These are phyloP conservation scores for Copidosoma floridanum DNA, from an alignment of 1,140 invertebrate species.

Conservation along the genomic window DNA sequence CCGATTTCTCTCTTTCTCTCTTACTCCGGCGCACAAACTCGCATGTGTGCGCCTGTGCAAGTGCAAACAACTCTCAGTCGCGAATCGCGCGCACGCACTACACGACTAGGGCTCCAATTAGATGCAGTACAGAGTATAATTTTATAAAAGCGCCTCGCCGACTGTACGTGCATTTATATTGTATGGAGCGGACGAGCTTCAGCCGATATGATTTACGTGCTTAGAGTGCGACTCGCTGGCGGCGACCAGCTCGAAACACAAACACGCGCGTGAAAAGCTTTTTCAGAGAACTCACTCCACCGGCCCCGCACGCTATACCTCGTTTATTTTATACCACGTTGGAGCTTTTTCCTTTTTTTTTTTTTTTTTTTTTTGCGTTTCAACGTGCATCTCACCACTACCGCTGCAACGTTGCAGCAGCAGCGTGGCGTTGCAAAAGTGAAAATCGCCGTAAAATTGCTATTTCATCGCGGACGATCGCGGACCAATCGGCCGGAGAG, in stretches of 20 bases:
- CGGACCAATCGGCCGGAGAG: conserved; percentile 6
- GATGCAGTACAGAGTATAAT: conserved; percentile 18
- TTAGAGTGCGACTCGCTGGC: conserved; percentile 19
- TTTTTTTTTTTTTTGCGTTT: conserved; percentile 6
- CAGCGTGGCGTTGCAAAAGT: conserved; percentile 4
- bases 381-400: too few relatives aligned
- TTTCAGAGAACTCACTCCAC: too few relatives aligned
- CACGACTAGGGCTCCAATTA: conserved; percentile 17
- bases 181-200: too few relatives aligned
- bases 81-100: background rate
- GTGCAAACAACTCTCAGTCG: too few relatives aligned
- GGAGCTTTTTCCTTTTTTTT: background rate
- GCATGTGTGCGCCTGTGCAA: too few relatives aligned
- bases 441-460: conserved; percentile 24
- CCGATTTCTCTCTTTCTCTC: too few relatives aligned
- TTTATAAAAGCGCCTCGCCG: too few relatives aligned
- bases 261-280: too few relatives aligned
- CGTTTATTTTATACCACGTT: background rate
- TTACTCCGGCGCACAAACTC: background rate
- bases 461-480: conserved; percentile 20
- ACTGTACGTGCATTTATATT: too few relatives aligned
- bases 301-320: too few relatives aligned
- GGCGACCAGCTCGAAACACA: background rate
- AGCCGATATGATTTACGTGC: conserved; percentile 18
- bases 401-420: too few relatives aligned